Conservation (phyloP, 2,113 vertebrate genomes). For the Chelonoidis abingdonii region DNA sequence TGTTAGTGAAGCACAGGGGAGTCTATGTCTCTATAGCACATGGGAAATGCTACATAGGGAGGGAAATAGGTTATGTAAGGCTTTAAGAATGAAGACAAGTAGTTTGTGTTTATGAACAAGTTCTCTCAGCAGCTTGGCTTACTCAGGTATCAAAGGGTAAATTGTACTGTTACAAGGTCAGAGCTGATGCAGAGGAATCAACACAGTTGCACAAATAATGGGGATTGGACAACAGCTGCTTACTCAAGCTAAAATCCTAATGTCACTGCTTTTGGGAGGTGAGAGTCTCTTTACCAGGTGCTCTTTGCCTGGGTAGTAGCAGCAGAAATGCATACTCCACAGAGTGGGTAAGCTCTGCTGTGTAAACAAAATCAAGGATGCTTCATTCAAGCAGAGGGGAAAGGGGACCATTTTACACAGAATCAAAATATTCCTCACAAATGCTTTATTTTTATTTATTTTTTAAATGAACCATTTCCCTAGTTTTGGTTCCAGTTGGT, state of each 20-base stretch:
- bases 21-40: neutral
- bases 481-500: neutral
- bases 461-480: neutral
- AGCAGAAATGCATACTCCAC: accelerated
- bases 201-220: neutral
- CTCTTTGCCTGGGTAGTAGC: neutral
- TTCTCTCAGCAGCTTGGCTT: neutral
- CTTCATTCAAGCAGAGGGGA: neutral
- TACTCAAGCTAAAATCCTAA: constrained; percentile 29
- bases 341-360: neutral
- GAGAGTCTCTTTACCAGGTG: constrained; percentile 29
- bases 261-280: constrained; percentile 24
- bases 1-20: accelerated
- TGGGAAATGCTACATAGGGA: neutral
- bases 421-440: neutral
- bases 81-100: neutral
- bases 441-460: neutral
- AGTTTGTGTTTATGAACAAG: constrained; percentile 4
- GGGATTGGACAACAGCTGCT: neutral
- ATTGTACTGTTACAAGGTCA: neutral
- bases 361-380: neutral
- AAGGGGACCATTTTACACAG: neutral
- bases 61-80: neutral
- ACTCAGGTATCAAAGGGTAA: neutral
- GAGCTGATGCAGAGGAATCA: neutral